These are phyloP conservation scores for Hexactinellida sp. DNA, from an alignment of 37 sponge, comb jelly and placozoan genomes.

Conservation along the genomic window DNA sequence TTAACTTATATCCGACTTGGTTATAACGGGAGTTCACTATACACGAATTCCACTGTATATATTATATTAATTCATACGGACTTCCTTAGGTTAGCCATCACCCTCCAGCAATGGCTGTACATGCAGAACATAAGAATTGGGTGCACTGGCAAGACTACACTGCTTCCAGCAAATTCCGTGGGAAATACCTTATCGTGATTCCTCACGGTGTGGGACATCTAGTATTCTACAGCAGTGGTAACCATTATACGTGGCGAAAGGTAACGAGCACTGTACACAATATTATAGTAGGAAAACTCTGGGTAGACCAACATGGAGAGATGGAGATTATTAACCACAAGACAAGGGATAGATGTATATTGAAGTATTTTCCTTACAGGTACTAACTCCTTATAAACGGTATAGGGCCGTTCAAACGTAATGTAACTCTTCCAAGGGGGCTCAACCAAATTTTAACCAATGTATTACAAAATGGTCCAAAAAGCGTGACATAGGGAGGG, in stretches of 20 bases:
- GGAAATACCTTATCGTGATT: slow-evolving; percentile 70
- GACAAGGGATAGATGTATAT: slow-evolving; percentile 50
- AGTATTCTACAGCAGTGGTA: slow-evolving; percentile 52
- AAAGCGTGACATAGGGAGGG: no score
- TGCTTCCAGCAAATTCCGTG: slow-evolving; percentile 91
- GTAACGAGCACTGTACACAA: slow-evolving; percentile 77
- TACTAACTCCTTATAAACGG: slow-evolving; percentile 35
- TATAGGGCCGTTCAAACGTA: no score
- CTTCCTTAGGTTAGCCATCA: slow-evolving; percentile 93
- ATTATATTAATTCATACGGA: no score
- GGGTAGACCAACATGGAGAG: slow-evolving; percentile 92
- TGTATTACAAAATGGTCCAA: no score
- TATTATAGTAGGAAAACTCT: slow-evolving; percentile 93
- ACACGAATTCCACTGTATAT: no score
- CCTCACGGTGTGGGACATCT: slow-evolving; percentile 73
- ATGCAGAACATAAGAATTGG: slow-evolving; percentile 87
- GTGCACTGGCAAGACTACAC: slow-evolving; percentile 89
- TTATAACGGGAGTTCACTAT: no score
- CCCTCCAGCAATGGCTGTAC: slow-evolving; percentile 82
- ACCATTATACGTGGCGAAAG: slow-evolving; percentile 85
- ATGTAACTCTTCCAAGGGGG: no score
- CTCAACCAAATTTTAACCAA: no score
- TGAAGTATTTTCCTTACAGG: slow-evolving; percentile 86
- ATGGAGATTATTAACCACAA: slow-evolving; percentile 74
- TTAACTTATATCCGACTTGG: no score